phyloP scores from a whole-genome alignment of 2,888 invertebrate species.

The Eristalis pertinax region DNA sequence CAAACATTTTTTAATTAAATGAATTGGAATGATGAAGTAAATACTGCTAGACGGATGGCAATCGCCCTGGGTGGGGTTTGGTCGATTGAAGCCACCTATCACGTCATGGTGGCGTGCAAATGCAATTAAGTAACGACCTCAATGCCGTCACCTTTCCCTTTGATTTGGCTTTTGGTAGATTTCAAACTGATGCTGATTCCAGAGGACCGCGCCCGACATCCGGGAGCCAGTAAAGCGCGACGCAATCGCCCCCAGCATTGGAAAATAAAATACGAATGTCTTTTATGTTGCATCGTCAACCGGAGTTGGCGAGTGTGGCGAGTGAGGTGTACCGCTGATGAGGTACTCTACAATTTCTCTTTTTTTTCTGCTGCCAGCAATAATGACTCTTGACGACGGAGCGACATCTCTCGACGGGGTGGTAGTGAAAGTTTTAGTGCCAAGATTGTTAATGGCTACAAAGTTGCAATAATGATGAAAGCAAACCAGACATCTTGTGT shows the following conservation, averaged over 20 bases:
- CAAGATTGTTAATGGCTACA: not conserved
- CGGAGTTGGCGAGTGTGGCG: conserved; percentile 33
- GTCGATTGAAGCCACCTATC: conserved; percentile 9
- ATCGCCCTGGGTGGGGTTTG: conserved; percentile 43
- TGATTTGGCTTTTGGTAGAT: conserved; percentile 56
- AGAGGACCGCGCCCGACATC: conserved; percentile 14
- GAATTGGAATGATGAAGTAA: conserved; percentile 69
- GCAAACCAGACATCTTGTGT: not conserved
- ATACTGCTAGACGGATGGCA: conserved; percentile 59
- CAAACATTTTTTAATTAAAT: conserved; percentile 71
- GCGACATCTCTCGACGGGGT: not conserved
- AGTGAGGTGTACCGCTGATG: conserved; percentile 31
- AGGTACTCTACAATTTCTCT: not conserved
- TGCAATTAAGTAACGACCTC: conserved; percentile 66
- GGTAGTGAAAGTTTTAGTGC: not conserved
- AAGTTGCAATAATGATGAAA: not conserved
- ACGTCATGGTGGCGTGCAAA: conserved; percentile 55
- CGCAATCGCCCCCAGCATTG: not conserved
- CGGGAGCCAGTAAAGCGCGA: conserved; percentile 15
- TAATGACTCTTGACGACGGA: not conserved
- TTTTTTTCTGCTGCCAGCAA: not conserved
- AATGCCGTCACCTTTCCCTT: conserved; percentile 61
- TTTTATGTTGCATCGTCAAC: conserved; percentile 49
- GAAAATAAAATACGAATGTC: conserved; percentile 37
- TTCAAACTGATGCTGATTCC: conserved; percentile 27